Conservation (phyloP, 2,797 vertebrate genomes). For the Setipinna tenuifilis region DNA sequence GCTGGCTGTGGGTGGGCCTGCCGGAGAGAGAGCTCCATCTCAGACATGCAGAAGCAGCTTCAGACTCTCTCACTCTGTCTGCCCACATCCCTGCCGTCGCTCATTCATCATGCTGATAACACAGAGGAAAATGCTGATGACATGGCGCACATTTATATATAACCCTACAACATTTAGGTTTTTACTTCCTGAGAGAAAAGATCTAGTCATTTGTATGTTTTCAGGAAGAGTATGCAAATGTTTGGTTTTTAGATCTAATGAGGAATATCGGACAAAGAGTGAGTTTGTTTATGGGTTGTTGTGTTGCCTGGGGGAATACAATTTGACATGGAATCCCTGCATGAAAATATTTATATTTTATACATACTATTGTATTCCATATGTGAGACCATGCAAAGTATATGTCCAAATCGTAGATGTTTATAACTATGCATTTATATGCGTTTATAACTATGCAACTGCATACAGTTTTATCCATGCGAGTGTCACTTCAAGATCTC, state of each 20-base stretch:
- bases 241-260: neutral
- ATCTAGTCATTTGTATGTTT: neutral
- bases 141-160: constrained; percentile 18
- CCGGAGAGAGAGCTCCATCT: constrained; percentile 24
- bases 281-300: too few relatives aligned
- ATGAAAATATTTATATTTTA: too few relatives aligned
- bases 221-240: neutral
- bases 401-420: too few relatives aligned
- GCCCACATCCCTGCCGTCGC: neutral
- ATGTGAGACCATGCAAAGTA: too few relatives aligned
- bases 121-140: neutral
- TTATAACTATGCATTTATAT: too few relatives aligned
- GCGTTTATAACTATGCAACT: too few relatives aligned
- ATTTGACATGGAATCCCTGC: too few relatives aligned
- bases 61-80: neutral
- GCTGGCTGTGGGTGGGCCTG: constrained; percentile 20
- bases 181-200: neutral
- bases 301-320: too few relatives aligned
- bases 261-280: neutral
- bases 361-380: too few relatives aligned
- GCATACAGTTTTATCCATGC: too few relatives aligned
- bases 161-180: neutral
- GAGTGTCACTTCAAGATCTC: too few relatives aligned
- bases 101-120: constrained; percentile 19
- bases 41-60: neutral